These are phyloP conservation scores for Chunga burmeisteri DNA, from an alignment of 2,113 vertebrate genomes.

Conservation along the genomic window DNA sequence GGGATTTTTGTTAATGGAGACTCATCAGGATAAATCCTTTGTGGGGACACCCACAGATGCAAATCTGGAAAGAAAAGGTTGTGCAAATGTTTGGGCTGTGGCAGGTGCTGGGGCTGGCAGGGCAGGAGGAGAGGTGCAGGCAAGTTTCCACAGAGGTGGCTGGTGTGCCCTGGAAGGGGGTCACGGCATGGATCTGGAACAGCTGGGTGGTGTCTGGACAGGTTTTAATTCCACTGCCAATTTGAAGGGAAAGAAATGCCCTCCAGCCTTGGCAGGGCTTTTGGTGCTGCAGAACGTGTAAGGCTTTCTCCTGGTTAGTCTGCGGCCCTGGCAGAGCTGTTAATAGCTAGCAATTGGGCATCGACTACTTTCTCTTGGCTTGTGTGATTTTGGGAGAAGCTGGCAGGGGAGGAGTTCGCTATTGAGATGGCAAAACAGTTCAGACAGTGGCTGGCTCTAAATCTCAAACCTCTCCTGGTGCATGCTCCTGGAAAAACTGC, in stretches of 20 bases:
- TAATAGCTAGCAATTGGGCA: background rate
- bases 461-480: background rate
- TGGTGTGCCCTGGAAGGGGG: background rate
- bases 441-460: background rate
- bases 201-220: background rate
- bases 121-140: background rate
- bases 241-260: background rate
- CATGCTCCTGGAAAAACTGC: background rate
- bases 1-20: background rate
- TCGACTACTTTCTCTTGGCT: fast-evolving
- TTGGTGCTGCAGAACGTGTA: background rate
- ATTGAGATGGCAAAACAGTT: background rate
- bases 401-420: background rate
- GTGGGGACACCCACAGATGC: too few relatives aligned
- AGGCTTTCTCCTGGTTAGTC: background rate
- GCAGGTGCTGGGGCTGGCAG: fast-evolving
- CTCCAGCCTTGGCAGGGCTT: background rate
- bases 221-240: background rate
- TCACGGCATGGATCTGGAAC: fast-evolving
- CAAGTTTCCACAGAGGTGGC: background rate
- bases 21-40: fast-evolving
- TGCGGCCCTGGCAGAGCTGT: background rate
- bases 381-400: background rate
- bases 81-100: fast-evolving
- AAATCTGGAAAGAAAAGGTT: background rate